These are phyloP conservation scores for Protobothrops flavoviridis DNA, from an alignment of 2,113 vertebrate genomes.

Conservation along the genomic window DNA sequence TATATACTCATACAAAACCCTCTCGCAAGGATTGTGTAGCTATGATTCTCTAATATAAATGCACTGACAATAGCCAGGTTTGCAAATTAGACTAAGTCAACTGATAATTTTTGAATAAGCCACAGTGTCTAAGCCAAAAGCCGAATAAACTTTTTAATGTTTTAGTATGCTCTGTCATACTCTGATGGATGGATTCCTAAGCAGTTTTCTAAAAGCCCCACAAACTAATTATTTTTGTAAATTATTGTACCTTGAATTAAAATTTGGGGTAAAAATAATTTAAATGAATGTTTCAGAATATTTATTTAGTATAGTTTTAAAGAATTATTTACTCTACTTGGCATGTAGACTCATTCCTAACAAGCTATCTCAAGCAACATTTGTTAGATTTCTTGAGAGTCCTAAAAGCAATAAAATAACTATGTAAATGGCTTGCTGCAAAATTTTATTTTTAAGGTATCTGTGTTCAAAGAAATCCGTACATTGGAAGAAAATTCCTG, in stretches of 20 bases:
- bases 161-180: neutral
- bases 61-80: neutral
- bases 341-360: no score
- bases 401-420: neutral
- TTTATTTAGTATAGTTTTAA: neutral
- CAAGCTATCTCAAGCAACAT: neutral
- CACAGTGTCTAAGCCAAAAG: neutral
- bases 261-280: neutral
- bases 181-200: neutral
- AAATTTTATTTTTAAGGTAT: neutral
- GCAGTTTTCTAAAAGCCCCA: neutral
- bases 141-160: neutral
- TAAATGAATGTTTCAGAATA: neutral
- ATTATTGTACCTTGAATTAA: neutral
- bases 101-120: neutral
- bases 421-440: neutral
- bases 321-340: neutral
- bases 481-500: neutral
- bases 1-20: no score
- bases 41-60: neutral
- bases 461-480: neutral
- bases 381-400: neutral
- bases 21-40: neutral
- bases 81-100: neutral
- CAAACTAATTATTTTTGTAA: neutral